phyloP scores from a whole-genome alignment of 2,113 vertebrate species.

The Erpornis zantholeuca region DNA sequence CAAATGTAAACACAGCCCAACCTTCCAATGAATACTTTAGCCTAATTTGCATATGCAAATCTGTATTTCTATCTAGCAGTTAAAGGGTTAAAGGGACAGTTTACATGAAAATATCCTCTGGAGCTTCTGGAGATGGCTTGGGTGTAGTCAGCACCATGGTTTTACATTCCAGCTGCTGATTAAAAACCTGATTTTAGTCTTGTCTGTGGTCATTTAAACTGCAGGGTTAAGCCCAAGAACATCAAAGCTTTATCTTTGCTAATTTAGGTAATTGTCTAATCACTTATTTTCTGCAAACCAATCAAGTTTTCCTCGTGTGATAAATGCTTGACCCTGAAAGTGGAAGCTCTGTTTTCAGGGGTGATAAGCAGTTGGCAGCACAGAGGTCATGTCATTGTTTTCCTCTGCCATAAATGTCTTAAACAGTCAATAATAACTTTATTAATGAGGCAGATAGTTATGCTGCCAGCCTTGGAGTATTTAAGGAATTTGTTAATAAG shows the following conservation, averaged over 20 bases:
- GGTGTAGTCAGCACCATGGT: background rate
- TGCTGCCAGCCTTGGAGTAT: background rate
- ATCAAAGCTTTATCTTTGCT: background rate
- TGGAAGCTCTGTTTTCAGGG: background rate
- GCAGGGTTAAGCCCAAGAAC: background rate
- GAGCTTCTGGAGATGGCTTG: background rate
- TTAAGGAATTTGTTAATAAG: background rate
- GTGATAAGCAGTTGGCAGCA: background rate
- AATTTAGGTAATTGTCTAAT: background rate
- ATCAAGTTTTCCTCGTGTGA: background rate
- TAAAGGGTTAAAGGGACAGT: background rate
- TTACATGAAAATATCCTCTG: background rate
- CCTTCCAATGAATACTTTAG: background rate
- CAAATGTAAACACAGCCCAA: background rate
- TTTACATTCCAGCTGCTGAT: background rate
- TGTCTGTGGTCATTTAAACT: background rate
- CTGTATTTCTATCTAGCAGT: background rate
- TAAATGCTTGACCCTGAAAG: background rate
- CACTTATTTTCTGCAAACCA: background rate
- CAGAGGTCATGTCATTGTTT: background rate
- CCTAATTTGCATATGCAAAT: background rate
- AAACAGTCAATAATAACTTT: background rate
- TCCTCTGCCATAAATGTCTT: background rate
- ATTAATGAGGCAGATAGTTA: background rate
- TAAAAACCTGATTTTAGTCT: background rate